Evolutionary conservation across 2,113 vertebrate species (phyloP), one percentile per base, ranked within the genome.

Genomic region (Thalassoma bifasciatum): DNA sequence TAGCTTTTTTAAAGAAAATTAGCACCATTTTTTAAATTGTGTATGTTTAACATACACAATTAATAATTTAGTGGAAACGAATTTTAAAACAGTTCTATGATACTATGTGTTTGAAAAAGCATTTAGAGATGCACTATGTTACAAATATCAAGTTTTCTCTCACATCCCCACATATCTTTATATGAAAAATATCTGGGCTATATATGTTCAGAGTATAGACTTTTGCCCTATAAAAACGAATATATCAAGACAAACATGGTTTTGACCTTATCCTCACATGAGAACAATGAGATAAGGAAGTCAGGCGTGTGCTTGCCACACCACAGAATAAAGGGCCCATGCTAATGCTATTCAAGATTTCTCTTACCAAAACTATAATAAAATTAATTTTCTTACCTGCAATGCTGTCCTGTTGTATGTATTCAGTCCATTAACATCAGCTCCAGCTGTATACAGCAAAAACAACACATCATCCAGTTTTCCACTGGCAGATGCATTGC

Each of bases 341-440:
- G 46, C 7, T 19, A 17, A 51, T 6, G 51, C 67, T 17, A 4
- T 14, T 13, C 1, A 51, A 65, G 0, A 51, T 56, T n/a, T 23
- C 51, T 22, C 44, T 0, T 0, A 74, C 14, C 19, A 4, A 11
- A 67, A 8, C 44, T 46, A 19, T 7, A 40, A 9, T 13, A 3
- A 40, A 40, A 11, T 7, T 9, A 40, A 2, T 40, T 13, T 13
- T 40, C 9, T 40, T 13, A 40, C 97, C 97, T 99, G 97, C 87
- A 98, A 86, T 83, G 97, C 90, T 90, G 96, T 98, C 89, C 96
- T 97, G 83, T 94, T 94, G 91, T 90, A 96, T 86, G 37, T 87
- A 92, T 98, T 98, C 77, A 79, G 89, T 81, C 94, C 94, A 95
- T 97, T 96, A 90, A 96, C 95, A 92, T 96, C 91, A 89, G 94